These are phyloP conservation scores for Mythimna ferrago DNA, from an alignment of 2,888 invertebrate species.

Conservation along the genomic window DNA sequence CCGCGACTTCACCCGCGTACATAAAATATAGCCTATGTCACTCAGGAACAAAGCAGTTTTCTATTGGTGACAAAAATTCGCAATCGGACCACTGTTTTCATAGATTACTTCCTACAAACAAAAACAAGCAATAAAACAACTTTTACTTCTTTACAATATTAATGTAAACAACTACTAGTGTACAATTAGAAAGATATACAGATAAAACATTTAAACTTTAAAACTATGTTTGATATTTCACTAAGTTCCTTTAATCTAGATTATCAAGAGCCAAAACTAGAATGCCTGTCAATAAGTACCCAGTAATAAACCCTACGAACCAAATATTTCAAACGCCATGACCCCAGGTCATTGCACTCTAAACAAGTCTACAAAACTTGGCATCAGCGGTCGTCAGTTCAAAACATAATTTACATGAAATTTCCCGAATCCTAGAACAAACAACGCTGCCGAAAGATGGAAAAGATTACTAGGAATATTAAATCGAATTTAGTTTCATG, in stretches of 20 bases:
- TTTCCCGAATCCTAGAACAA: conserved; percentile 47
- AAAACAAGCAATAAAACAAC: no score
- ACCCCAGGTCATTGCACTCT: conserved; percentile 36
- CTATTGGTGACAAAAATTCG: no score
- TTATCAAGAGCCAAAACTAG: background rate
- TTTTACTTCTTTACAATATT: no score
- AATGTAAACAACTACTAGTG: background rate
- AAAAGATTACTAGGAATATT: conserved; percentile 51
- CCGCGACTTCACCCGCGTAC: no score
- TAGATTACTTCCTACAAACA: no score
- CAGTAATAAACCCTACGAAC: conserved; percentile 16
- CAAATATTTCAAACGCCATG: conserved; percentile 20
- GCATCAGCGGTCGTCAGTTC: conserved; percentile 57
- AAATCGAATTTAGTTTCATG: conserved; percentile 42
- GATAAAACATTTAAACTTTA: background rate
- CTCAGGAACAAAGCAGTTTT: no score
- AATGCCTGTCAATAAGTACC: conserved; percentile 3
- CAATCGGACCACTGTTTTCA: no score
- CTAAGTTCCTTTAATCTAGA: background rate
- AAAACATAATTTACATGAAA: conserved; percentile 53
- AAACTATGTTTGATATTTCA: background rate
- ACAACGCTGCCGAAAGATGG: conserved; percentile 46
- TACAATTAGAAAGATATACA: background rate
- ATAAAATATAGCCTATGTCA: no score
- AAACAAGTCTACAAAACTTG: conserved; percentile 38